phyloP scores from a whole-genome alignment of 1,140 invertebrate species.

The Sycobia sp. region DNA sequence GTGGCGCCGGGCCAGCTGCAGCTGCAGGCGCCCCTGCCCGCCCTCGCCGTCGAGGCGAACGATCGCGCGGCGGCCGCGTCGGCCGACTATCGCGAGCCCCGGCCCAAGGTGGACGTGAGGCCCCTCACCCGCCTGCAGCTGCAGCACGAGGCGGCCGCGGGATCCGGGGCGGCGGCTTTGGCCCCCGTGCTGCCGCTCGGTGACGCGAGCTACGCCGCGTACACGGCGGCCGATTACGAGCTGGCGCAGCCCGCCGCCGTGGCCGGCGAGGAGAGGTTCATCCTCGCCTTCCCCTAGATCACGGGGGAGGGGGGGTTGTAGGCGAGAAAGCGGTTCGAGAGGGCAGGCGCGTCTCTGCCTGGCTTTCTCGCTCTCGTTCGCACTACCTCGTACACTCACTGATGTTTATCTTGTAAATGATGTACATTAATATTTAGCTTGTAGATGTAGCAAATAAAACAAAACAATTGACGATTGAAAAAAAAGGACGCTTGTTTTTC shows the following conservation, averaged over 20 bases:
- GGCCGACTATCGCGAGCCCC: neutral
- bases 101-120: constrained; percentile 43
- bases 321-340: too few species aligned
- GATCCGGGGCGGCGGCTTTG: too few species aligned
- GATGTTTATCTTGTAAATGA: too few species aligned
- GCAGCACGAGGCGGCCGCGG: constrained; percentile 39
- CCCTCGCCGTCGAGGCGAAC: constrained; percentile 1
- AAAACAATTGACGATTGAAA: too few species aligned
- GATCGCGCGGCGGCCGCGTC: constrained; percentile 8
- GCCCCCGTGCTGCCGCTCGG: constrained; percentile 43
- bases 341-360: too few species aligned
- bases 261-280: constrained; percentile 46
- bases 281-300: constrained; percentile 44
- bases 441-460: too few species aligned
- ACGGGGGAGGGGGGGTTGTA: too few species aligned
- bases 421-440: too few species aligned
- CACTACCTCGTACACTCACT: too few species aligned
- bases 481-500: too few species aligned
- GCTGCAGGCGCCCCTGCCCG: constrained; percentile 9
- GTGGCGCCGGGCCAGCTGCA: constrained; percentile 40
- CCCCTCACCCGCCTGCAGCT: constrained; percentile 51
- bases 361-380: too few species aligned
- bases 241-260: constrained; percentile 26
- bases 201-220: constrained; percentile 45
- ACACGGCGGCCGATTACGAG: constrained; percentile 47